Evolutionary conservation across 1,140 invertebrate species (phyloP).

Genomic region (Dendrolimus punctatus): DNA sequence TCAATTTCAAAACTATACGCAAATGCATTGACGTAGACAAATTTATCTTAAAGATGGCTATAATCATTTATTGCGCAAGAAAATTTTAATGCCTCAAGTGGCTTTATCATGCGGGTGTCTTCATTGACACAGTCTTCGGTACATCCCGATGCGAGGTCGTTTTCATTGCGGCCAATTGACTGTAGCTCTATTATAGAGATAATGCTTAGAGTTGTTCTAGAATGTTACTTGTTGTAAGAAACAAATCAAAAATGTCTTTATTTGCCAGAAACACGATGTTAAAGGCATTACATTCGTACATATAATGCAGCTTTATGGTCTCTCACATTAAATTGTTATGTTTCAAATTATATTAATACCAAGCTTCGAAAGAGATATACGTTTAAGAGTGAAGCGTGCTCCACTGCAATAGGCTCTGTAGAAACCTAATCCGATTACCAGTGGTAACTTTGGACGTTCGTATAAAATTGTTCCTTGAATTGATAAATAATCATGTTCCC

Average conservation of each 20-base stretch:
- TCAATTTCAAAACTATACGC: too few relatives aligned
- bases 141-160: conserved; percentile 14
- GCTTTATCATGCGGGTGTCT: conserved; percentile 10
- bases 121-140: conserved; percentile 4
- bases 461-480: too few relatives aligned
- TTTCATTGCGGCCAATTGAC: conserved; percentile 18
- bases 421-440: too few relatives aligned
- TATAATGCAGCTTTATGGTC: conserved; percentile 5
- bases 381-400: too few relatives aligned
- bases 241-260: too few relatives aligned
- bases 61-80: too few relatives aligned
- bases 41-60: too few relatives aligned
- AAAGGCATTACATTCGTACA: neutral
- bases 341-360: neutral
- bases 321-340: neutral
- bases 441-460: too few relatives aligned
- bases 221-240: conserved; percentile 6
- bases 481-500: too few relatives aligned
- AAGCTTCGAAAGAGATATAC: neutral
- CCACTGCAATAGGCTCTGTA: neutral
- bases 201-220: conserved; percentile 5
- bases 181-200: conserved; percentile 3
- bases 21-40: too few relatives aligned
- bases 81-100: conserved; percentile 5
- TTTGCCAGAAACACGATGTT: too few relatives aligned